Percentiles rank a stretch among this genome's conserved stretches.
Evolutionary conservation across 2,888 invertebrate genomes (phyloP).

Genomic region (Zygaena filipendulae): DNA sequence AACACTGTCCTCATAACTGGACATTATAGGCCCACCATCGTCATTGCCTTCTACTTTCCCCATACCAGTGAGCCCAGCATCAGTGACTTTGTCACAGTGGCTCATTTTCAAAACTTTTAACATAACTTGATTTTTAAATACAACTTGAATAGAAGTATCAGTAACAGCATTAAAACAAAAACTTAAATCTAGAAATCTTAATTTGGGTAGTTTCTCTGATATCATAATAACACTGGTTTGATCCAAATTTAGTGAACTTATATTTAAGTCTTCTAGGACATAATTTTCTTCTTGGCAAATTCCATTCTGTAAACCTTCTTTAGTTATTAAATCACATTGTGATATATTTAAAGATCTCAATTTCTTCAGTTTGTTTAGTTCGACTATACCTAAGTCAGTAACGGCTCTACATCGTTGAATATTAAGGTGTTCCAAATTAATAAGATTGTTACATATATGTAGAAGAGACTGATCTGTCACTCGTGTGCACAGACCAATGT

Average conservation of each 20-base stretch:
- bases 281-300: slow-evolving; percentile 60
- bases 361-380: slow-evolving; percentile 62
- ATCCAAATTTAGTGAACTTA: slow-evolving; percentile 70
- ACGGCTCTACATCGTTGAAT: slow-evolving; percentile 73
- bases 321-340: slow-evolving; percentile 73
- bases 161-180: slow-evolving; percentile 79
- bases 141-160: slow-evolving; percentile 73
- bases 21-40: slow-evolving; percentile 39
- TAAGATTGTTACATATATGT: slow-evolving; percentile 68
- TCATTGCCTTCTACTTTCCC: slow-evolving; percentile 44
- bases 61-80: slow-evolving; percentile 78
- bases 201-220: slow-evolving; percentile 65
- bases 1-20: slow-evolving; percentile 30
- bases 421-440: slow-evolving; percentile 68
- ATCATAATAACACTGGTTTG: slow-evolving; percentile 71
- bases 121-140: slow-evolving; percentile 71
- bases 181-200: slow-evolving; percentile 72
- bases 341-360: slow-evolving; percentile 73
- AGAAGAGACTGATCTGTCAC: slow-evolving; percentile 73
- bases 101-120: slow-evolving; percentile 72
- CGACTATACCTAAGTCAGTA: slow-evolving; percentile 69
- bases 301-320: slow-evolving; percentile 70
- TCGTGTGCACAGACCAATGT: slow-evolving; percentile 72
- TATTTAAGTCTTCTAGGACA: slow-evolving; percentile 61
- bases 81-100: slow-evolving; percentile 75